Evolutionary conservation across 2,797 vertebrate genomes (phyloP).

Genomic region (Sylvia borin): DNA sequence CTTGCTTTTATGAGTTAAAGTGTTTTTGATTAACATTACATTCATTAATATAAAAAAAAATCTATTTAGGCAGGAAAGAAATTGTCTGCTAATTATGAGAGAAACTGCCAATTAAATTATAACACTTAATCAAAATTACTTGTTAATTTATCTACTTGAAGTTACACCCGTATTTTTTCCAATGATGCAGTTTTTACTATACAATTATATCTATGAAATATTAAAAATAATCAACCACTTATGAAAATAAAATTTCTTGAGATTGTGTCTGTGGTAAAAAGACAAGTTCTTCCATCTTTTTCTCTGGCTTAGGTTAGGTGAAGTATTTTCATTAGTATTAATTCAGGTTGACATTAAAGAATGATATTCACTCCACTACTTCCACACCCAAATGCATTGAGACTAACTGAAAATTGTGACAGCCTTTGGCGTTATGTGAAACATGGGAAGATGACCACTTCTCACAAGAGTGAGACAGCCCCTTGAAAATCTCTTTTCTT

Average conservation of each 20-base stretch:
- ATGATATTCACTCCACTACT: neutral
- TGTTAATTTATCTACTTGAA: neutral
- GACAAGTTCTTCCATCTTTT: neutral
- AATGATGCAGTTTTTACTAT: neutral
- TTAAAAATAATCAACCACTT: neutral
- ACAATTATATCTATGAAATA: neutral
- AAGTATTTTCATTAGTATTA: neutral
- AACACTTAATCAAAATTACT: neutral
- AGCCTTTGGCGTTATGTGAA: neutral
- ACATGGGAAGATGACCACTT: neutral
- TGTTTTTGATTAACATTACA: neutral
- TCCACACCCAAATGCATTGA: neutral
- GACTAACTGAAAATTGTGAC: neutral
- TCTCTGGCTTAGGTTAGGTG: neutral
- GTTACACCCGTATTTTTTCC: neutral
- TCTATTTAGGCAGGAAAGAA: neutral
- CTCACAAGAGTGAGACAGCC: neutral
- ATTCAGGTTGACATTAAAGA: neutral
- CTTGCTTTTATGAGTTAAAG: neutral
- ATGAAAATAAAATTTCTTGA: neutral
- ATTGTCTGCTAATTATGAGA: neutral
- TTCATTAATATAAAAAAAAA: conserved; percentile 28
- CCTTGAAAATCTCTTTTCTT: neutral
- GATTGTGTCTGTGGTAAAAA: neutral
- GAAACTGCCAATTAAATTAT: conserved; percentile 1